Percentiles rank a stretch among this genome's conserved stretches.
Conservation (phyloP, 2,113 vertebrate species). For the Tinamus guttatus region DNA sequence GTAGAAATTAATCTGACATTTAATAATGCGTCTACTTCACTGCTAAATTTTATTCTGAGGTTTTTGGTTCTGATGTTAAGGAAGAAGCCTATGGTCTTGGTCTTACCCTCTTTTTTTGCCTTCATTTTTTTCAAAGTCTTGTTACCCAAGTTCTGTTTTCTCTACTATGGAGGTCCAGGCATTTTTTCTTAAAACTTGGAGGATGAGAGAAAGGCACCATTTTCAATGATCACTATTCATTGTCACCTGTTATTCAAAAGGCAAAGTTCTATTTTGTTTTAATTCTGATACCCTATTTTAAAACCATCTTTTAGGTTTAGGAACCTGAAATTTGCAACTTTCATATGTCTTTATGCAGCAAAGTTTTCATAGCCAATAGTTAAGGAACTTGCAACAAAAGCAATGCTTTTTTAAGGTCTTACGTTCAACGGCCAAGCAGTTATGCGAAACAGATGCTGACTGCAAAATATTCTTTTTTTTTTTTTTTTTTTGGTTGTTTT, state of each 20-base stretch:
- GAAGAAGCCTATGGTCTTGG: not conserved
- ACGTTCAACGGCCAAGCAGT: slow-evolving; percentile 43
- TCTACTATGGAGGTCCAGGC: not conserved
- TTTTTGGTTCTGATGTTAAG: not conserved
- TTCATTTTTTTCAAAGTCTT: not conserved
- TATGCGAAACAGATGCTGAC: slow-evolving; percentile 66
- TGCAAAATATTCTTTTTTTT: not conserved
- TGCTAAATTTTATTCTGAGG: not conserved
- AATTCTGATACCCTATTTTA: not conserved
- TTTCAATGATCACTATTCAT: not conserved
- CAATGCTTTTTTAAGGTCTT: not conserved
- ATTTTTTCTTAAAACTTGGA: not conserved
- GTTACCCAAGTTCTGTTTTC: not conserved
- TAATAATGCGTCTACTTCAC: not conserved
- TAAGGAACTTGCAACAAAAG: slow-evolving; percentile 27
- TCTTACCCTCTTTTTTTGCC: not conserved
- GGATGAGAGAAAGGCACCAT: not conserved
- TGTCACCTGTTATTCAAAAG: not conserved
- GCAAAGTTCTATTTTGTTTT: not conserved
- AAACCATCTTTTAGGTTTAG: not conserved
- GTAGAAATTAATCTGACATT: not conserved
- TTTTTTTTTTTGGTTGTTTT: not conserved
- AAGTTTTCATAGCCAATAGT: not conserved
- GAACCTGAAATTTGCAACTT: not conserved
- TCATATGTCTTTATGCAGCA: not conserved